Evolutionary conservation across 2,797 vertebrate species (phyloP), one percentile per base, ranked within the genome.

Genomic region (Aldrovandia affinis): DNA sequence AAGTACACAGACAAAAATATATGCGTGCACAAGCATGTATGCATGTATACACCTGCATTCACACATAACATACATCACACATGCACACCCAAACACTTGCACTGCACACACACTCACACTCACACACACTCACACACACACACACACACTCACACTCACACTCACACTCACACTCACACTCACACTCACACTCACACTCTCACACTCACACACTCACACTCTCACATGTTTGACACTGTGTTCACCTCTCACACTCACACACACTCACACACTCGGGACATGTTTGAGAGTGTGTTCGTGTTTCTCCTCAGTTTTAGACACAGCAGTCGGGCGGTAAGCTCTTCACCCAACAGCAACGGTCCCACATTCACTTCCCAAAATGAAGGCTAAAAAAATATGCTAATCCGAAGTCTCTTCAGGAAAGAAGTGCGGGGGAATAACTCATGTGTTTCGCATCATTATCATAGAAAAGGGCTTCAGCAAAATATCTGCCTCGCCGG

Each of bases 211-310:
- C 75, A 85, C 78, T 77, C 73, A 83, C 77, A 39, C 54, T 68
- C 59, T 82, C 25, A 77, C 36, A 61, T 59, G 77, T 50, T 68
- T 15, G 36, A 8, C n/a, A 30, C n/a, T n/a, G n/a, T 52, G 4
- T 12, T 52, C 50, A n/a, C n/a, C n/a, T n/a, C n/a, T n/a, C n/a
- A n/a, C n/a, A n/a, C n/a, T n/a, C 54, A 30, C 54, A 52, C 52
- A 86, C 75, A 85, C 78, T 77, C 73, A 83, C 77, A 39, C 54
- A 78, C 59, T 82, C 25, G 83, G 63, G 80, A 77, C 36, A 61
- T 59, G 77, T 50, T 68, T 15, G 36, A 8, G 63, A 30, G 63
- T n/a, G n/a, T 52, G 4, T 12, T 52, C 50, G 12, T 52, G 50
- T 12, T 4, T 12, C 50, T 61, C 57, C 2, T 57, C 14, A 57